Evolutionary conservation across 2,888 invertebrate species (phyloP), one percentile per base, ranked within the genome.

Genomic region (Cephus spinipes): DNA sequence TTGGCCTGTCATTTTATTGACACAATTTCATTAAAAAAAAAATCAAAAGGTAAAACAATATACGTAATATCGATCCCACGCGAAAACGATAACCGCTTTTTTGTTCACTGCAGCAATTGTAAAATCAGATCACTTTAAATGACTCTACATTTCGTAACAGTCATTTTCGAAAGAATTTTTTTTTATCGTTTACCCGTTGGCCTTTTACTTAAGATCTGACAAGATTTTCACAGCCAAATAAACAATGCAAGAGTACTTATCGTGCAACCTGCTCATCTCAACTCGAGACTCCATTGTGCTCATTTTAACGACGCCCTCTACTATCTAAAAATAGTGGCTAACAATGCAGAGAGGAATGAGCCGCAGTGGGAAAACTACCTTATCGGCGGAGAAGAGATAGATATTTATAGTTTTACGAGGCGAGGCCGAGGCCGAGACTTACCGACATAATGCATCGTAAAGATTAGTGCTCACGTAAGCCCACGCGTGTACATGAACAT

Each of bases 361-460:
- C 32, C 71, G 30, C 71, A 32, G 71, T 71, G 23, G 31, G n/a
- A 71, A 71, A 71, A 71, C 71, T 30, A 11, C 71, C 71, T 71
- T 71, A 71, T 71, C 71, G 31, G 33, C 71, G 6, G 71, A 71
- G 71, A 23, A 33, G 71, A 30, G 31, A 71, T 15, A 33, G 71
- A 31, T 71, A 71, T 71, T 71, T 71, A 71, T 71, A 71, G 32
- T 30, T 71, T 71, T 71, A 71, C 30, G 71, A 71, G 23, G 55
- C 55, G 23, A 55, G 55, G 55, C 55, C 55, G 55, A 55, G 55
- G 55, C 55, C 55, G 55, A 55, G 55, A 55, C 23, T 71, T 33
- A 33, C 71, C 71, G 71, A 30, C 71, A 71, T 32, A 71, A 71
- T 71, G 71, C 71, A 33, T 71, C 30, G 30, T 71, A 71, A 71